Evolutionary conservation across 2,113 vertebrate genomes (phyloP).

Genomic region (Sander lucioperca): DNA sequence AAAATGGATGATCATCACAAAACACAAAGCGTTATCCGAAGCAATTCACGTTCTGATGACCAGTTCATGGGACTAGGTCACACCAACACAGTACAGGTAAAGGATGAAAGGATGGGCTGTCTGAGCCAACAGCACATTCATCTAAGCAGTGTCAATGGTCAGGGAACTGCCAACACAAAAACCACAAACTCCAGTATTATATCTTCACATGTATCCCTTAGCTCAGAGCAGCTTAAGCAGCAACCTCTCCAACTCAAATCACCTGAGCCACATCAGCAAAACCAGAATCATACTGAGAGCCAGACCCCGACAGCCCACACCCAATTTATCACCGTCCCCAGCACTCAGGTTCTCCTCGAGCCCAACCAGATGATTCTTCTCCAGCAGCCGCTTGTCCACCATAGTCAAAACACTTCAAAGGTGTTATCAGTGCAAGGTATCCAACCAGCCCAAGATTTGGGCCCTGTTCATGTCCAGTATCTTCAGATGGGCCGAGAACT

Average conservation of each 20-base stretch:
- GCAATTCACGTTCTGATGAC: slow-evolving; percentile 92
- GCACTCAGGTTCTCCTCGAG: slow-evolving; percentile 91
- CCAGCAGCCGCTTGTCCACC: slow-evolving; percentile 91
- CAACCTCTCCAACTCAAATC: slow-evolving; percentile 88
- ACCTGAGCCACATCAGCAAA: slow-evolving; percentile 86
- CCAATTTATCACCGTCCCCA: slow-evolving; percentile 90
- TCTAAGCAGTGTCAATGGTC: slow-evolving; percentile 83
- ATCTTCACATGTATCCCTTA: slow-evolving; percentile 85
- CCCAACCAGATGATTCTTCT: slow-evolving; percentile 90
- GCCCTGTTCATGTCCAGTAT: slow-evolving; percentile 84
- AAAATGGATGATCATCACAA: slow-evolving; percentile 93
- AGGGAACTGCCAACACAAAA: slow-evolving; percentile 85
- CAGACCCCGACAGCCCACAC: slow-evolving; percentile 85
- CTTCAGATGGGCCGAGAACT: slow-evolving; percentile 92
- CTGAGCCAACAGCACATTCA: slow-evolving; percentile 87
- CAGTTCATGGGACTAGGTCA: slow-evolving; percentile 89
- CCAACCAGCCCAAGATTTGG: slow-evolving; percentile 77
- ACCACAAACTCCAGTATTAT: slow-evolving; percentile 86
- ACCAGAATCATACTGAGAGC: slow-evolving; percentile 84
- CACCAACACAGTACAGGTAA: slow-evolving; percentile 85
- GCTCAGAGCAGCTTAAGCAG: slow-evolving; percentile 89
- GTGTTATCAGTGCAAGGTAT: slow-evolving; percentile 81
- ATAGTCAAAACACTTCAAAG: slow-evolving; percentile 87
- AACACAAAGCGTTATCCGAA: slow-evolving; percentile 95
- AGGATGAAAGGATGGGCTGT: slow-evolving; percentile 88